phyloP scores from a whole-genome alignment of 2,113 vertebrate genomes.

The Corythoichthys intestinalis region DNA sequence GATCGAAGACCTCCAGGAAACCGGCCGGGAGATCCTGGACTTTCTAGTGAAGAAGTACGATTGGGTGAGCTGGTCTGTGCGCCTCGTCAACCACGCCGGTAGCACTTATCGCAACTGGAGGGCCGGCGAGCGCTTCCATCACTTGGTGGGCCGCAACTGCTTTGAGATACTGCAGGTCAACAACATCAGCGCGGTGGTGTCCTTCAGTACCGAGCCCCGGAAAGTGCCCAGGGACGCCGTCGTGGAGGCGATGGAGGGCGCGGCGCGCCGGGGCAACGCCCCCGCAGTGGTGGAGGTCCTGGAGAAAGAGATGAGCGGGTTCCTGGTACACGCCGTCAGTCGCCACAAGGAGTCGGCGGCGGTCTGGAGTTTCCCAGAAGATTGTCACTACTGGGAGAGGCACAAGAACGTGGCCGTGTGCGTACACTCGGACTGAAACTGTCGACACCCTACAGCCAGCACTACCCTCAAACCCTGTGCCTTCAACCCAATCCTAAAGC shows the following conservation, averaged over 20 bases:
- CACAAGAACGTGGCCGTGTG: constrained; percentile 72
- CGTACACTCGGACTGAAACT: constrained; percentile 64
- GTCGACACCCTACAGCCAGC: too few species aligned
- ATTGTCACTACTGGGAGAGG: constrained; percentile 75
- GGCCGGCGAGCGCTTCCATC: constrained; percentile 70
- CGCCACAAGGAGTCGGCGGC: constrained; percentile 67
- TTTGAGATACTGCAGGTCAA: constrained; percentile 69
- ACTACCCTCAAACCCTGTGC: too few species aligned
- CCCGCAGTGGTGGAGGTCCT: constrained; percentile 59
- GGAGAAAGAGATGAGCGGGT: constrained; percentile 60
- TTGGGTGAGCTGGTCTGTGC: constrained; percentile 76
- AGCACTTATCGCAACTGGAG: constrained; percentile 67
- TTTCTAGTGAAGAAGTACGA: constrained; percentile 73
- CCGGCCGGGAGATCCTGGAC: constrained; percentile 49
- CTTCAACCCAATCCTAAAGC: too few species aligned
- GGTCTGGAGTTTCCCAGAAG: constrained; percentile 69
- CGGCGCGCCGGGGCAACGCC: constrained; percentile 56
- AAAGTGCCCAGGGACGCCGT: constrained; percentile 59
- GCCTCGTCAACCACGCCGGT: constrained; percentile 65
- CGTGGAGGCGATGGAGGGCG: constrained; percentile 64
- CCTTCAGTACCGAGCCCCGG: constrained; percentile 60
- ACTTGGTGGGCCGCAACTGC: constrained; percentile 59
- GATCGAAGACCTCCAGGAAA: constrained; percentile 43
- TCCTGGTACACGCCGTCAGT: constrained; percentile 71
- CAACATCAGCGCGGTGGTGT: constrained; percentile 67